A percentile compares a stretch with the other conserved stretches of the same genome.
Evolutionary conservation across 2,888 invertebrate genomes (phyloP).

Genomic region (Lymantria monacha): DNA sequence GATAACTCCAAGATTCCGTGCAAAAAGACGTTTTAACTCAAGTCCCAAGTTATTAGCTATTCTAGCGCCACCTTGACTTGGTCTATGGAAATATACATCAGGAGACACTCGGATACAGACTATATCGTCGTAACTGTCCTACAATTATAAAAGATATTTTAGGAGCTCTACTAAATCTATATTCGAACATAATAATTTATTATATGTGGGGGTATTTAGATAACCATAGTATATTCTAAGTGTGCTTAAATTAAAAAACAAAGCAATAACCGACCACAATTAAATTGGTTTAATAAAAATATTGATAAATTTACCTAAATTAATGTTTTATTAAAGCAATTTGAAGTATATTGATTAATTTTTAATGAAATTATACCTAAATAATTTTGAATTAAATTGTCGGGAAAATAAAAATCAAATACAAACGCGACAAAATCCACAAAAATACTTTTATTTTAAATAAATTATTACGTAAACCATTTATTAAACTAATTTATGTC

Average conservation of each 20-base stretch:
- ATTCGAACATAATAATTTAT: not conserved
- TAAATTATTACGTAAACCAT: not conserved
- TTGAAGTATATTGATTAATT: no score
- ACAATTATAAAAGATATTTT: constrained; percentile 1
- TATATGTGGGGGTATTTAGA: not conserved
- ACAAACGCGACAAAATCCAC: no score
- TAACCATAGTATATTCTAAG: not conserved
- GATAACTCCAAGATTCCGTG: constrained; percentile 44
- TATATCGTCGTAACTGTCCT: constrained; percentile 51
- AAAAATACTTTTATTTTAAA: not conserved
- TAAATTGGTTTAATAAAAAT: no score
- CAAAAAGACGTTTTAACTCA: constrained; percentile 37
- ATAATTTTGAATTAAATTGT: not conserved
- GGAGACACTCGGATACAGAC: constrained; percentile 40
- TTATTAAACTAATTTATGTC: no score
- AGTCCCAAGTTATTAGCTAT: constrained; percentile 23
- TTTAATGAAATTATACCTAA: no score
- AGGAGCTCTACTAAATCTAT: not conserved
- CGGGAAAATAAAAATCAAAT: no score
- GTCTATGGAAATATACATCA: constrained; percentile 39
- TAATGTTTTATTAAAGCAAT: no score
- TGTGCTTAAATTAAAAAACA: not conserved
- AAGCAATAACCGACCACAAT: no score
- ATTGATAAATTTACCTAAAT: no score
- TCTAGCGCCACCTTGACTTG: constrained; percentile 42